These are phyloP conservation scores for Furcula furcula DNA, from an alignment of 2,888 invertebrate species.

Conservation along the genomic window DNA sequence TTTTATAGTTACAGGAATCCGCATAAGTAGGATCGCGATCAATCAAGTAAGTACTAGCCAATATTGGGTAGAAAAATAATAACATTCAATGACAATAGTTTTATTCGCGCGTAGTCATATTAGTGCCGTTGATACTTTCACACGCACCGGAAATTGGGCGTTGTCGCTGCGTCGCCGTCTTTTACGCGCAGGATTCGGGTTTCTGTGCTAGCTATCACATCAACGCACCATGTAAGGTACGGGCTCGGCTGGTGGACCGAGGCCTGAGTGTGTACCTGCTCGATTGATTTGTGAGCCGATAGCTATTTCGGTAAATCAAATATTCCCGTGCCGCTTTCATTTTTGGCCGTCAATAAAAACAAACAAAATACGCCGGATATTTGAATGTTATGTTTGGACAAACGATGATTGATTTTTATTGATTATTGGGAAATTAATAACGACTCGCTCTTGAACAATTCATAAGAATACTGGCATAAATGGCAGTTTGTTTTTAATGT, in stretches of 20 bases:
- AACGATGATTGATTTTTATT: constrained; percentile 60
- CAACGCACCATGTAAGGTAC: constrained; percentile 26
- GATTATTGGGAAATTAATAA: constrained; percentile 46
- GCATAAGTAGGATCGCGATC: too few species aligned
- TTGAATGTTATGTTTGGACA: constrained; percentile 60
- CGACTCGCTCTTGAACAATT: neutral
- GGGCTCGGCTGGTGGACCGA: constrained; percentile 18
- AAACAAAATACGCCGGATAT: constrained; percentile 64
- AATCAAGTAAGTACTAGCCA: too few species aligned
- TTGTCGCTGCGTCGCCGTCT: too few species aligned
- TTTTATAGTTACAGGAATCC: too few species aligned
- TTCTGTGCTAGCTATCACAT: constrained; percentile 45
- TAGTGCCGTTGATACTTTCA: constrained; percentile 34
- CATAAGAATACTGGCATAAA: neutral
- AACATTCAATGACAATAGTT: constrained; percentile 1
- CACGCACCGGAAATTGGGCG: constrained; percentile 44
- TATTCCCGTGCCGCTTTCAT: constrained; percentile 65
- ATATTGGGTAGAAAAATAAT: too few species aligned
- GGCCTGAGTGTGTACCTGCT: constrained; percentile 47
- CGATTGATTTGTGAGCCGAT: constrained; percentile 65
- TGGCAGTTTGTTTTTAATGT: neutral
- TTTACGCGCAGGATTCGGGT: constrained; percentile 55
- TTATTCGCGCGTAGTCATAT: constrained; percentile 21
- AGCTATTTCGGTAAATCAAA: constrained; percentile 73
- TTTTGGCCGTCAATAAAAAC: constrained; percentile 62